A percentile compares a stretch with the other conserved stretches of the same genome.
Evolutionary conservation across 1,140 invertebrate species (phyloP).

Genomic region (Campodea augens): DNA sequence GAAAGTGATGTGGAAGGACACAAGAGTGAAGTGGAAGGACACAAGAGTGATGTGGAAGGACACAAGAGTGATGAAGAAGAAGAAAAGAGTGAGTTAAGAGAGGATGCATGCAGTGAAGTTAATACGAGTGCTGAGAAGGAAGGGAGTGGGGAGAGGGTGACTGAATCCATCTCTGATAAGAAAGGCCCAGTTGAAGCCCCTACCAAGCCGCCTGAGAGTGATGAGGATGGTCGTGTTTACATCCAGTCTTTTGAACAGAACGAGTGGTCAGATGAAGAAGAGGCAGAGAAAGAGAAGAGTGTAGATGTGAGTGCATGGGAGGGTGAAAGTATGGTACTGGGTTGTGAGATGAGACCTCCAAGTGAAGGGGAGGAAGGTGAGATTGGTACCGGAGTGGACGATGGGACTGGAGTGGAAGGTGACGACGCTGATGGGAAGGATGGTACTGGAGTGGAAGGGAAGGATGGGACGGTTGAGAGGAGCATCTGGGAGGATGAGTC

Average conservation of each 20-base stretch:
- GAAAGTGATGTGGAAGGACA: too few species aligned
- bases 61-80: constrained; percentile 13
- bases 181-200: too few species aligned
- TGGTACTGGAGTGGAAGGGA: constrained; percentile 13
- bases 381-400: constrained; percentile 13
- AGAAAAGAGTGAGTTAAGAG: constrained; percentile 13
- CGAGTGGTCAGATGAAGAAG: constrained; percentile 21
- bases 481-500: too few species aligned
- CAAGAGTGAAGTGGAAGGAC: too few species aligned
- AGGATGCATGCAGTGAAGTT: too few species aligned
- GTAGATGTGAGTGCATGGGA: constrained; percentile 7
- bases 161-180: constrained; percentile 1
- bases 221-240: too few species aligned
- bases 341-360: too few species aligned
- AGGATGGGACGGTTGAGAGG: constrained; percentile 22
- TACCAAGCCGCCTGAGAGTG: too few species aligned
- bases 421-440: constrained; percentile 15
- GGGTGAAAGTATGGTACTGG: too few species aligned
- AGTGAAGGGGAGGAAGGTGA: too few species aligned
- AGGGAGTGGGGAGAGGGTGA: constrained; percentile 5
- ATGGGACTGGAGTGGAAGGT: constrained; percentile 14
- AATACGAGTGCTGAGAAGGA: constrained; percentile 9
- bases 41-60: too few species aligned
- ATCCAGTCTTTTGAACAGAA: too few species aligned
- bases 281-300: constrained; percentile 7